These are phyloP conservation scores for Dioctria rufipes DNA, from an alignment of 2,888 invertebrate genomes.

Conservation along the genomic window DNA sequence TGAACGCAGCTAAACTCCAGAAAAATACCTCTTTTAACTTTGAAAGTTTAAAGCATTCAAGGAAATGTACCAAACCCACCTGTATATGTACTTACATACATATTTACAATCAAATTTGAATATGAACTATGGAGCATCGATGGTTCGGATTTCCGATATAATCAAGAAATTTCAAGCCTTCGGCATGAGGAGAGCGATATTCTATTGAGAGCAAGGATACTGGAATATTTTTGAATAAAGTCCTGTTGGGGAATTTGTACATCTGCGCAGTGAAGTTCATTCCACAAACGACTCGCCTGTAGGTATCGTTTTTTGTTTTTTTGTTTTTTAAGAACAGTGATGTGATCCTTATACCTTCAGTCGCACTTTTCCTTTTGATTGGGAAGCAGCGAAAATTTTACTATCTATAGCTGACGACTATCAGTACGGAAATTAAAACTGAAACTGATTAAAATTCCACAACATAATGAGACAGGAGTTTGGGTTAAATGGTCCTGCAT, in stretches of 20 bases:
- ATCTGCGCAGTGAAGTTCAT: neutral
- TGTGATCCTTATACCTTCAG: neutral
- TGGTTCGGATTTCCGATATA: constrained; percentile 41
- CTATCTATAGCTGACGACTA: neutral
- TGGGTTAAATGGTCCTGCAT: no score
- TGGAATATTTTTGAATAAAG: neutral
- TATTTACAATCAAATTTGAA: neutral
- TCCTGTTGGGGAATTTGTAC: neutral
- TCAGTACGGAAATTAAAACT: no score
- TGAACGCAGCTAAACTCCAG: neutral
- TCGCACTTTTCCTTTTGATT: neutral
- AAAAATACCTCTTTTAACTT: neutral
- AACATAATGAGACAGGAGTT: no score
- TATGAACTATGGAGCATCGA: constrained; percentile 28
- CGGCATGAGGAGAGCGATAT: neutral
- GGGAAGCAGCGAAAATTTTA: neutral
- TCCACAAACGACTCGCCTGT: constrained; percentile 10
- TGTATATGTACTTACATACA: no score
- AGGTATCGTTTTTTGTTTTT: neutral
- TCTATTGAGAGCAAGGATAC: neutral
- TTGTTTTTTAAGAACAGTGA: neutral
- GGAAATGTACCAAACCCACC: constrained; percentile 25
- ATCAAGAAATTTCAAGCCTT: constrained; percentile 26
- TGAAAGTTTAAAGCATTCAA: neutral
- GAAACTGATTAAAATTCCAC: no score